phyloP scores from a whole-genome alignment of 2,797 vertebrate genomes.

The Neostethus bicornis region DNA sequence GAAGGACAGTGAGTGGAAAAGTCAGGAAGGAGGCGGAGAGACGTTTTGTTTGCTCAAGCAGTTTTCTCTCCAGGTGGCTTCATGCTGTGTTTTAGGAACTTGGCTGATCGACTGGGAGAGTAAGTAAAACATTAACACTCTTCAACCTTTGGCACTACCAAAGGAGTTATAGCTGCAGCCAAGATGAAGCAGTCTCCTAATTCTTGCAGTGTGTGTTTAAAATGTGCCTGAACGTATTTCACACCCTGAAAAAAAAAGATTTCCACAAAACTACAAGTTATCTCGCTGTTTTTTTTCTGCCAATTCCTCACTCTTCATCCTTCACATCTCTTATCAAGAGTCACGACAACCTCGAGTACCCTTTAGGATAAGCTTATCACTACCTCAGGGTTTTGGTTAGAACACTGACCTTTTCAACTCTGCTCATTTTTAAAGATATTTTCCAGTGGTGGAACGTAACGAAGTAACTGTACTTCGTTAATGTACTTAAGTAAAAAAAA shows the following conservation, averaged over 20 bases:
- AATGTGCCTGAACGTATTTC: conserved; percentile 5
- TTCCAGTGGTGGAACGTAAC: too few species aligned
- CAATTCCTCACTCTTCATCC: background rate
- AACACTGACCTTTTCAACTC: conserved; percentile 32
- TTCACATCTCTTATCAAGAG: conserved; percentile 26
- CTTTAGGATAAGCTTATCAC: conserved; percentile 34
- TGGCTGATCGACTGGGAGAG: conserved; percentile 48
- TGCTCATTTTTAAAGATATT: conserved; percentile 18
- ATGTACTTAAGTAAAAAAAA: too few species aligned
- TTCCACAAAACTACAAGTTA: conserved; percentile 28
- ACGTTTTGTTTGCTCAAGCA: conserved; percentile 53
- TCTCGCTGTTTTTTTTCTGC: conserved; percentile 23
- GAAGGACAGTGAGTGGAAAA: conserved; percentile 53
- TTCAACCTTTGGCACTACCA: conserved; percentile 61
- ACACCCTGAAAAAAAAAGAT: conserved; percentile 7
- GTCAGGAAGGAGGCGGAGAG: conserved; percentile 37
- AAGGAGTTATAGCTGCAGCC: conserved; percentile 36
- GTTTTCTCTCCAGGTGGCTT: conserved; percentile 46
- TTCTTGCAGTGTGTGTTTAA: conserved; percentile 6
- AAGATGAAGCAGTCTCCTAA: conserved; percentile 22
- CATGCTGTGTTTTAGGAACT: conserved; percentile 56
- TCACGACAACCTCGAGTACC: conserved; percentile 6
- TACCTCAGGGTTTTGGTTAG: conserved; percentile 43
- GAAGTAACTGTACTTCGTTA: too few species aligned
- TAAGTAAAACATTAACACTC: conserved; percentile 66